Evolutionary conservation across 2,888 invertebrate species (phyloP), one percentile per base, ranked within the genome.

Genomic region (Synergus umbraculus): DNA sequence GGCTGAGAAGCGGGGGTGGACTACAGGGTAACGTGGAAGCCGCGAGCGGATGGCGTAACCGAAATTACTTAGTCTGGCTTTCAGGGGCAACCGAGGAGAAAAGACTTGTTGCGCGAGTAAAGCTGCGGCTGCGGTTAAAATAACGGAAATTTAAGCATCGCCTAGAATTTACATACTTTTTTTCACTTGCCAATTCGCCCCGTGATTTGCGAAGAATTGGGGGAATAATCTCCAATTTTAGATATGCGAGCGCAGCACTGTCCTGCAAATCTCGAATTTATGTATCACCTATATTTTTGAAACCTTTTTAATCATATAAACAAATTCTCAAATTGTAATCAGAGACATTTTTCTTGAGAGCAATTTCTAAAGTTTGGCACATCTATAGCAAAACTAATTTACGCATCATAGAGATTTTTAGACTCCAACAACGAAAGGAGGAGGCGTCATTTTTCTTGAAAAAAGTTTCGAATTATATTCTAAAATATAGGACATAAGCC

Each of bases 11-110:
- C 81, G 86, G 82, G 80, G 79, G 81, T 80, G 80, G 76, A 80
- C 80, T 79, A 76, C 81, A 80, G 82, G 82, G 78, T 80, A 83
- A 84, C 86, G 87, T 86, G 83, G 83, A 82, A 78, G 83, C 87
- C 87, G 83, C 83, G 81, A 83, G 83, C 79, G 87, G 84, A 88
- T 87, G 88, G 88, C 87, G 88, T 88, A 88, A 88, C 88, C 89
- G 88, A 90, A 91, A 90, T 90, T 90, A 90, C 90, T 90, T 90
- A 89, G 88, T 86, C 88, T 82, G 84, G 87, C 88, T 91, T 91
- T 91, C 89, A 89, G 89, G 89, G 87, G 87, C 90, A 91, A 90
- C 89, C 89, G 90, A 90, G 90, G 90, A 91, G 91, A 91, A 91
- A 91, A 88, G 88, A 92, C 91, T 92, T 91, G 91, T 92, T 92